These are phyloP conservation scores for Galerucella calmariensis DNA, from an alignment of 2,888 invertebrate genomes.

Conservation along the genomic window DNA sequence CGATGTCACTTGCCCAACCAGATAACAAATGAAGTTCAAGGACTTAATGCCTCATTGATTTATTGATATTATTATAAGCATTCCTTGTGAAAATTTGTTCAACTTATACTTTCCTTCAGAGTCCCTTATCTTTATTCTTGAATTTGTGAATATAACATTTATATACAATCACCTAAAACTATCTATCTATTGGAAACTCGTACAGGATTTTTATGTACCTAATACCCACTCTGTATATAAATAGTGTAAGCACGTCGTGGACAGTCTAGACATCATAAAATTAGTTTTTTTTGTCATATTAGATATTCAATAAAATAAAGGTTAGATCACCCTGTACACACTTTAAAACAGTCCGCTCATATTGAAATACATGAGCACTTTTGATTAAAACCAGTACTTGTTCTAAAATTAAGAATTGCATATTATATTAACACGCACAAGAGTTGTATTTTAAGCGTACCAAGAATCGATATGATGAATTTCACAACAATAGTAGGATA, in stretches of 20 bases:
- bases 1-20: not conserved
- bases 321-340: not conserved
- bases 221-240: no score
- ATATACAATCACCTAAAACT: no score
- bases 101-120: no score
- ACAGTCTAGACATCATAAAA: no score
- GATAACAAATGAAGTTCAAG: not conserved
- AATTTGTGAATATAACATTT: no score
- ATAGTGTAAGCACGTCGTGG: no score
- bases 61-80: not conserved
- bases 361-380: conserved; percentile 4
- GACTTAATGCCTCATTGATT: not conserved
- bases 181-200: no score
- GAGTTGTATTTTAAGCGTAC: conserved; percentile 8
- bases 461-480: conserved; percentile 10
- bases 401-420: conserved; percentile 10
- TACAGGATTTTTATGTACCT: no score
- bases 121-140: no score
- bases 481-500: not conserved
- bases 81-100: no score
- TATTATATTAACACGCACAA: not conserved
- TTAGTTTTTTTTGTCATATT: not conserved
- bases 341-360: not conserved
- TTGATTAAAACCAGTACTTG: conserved; percentile 7
- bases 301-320: not conserved